These are phyloP conservation scores for Drosophila tripunctata DNA, from an alignment of 2,888 invertebrate genomes.

Conservation along the genomic window DNA sequence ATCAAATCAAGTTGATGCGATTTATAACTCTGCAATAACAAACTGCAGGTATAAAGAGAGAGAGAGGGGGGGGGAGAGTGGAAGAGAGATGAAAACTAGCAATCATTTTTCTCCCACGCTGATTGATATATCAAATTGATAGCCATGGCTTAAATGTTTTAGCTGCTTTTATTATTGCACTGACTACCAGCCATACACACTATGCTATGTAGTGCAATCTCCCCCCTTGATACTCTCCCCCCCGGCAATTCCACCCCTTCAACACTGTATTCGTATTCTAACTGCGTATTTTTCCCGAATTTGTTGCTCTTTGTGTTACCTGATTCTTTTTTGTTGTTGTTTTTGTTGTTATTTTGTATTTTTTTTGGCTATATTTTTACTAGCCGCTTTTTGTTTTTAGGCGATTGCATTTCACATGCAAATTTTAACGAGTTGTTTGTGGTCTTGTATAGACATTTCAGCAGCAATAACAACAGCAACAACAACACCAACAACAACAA, in stretches of 20 bases:
- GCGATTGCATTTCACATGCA: slow-evolving; percentile 75
- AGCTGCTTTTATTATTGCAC: slow-evolving; percentile 37
- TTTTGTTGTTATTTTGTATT: slow-evolving; percentile 5
- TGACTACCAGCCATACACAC: slow-evolving; percentile 1
- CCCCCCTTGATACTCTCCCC: neutral
- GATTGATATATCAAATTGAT: slow-evolving; percentile 78
- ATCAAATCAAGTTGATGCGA: too few species aligned
- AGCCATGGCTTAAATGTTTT: slow-evolving; percentile 55
- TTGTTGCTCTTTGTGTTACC: neutral
- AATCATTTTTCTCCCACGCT: slow-evolving; percentile 56
- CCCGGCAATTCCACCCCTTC: neutral
- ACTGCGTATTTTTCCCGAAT: slow-evolving; percentile 12
- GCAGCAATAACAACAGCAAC: slow-evolving; percentile 25
- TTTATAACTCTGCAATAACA: too few species aligned
- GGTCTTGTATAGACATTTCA: slow-evolving; percentile 61
- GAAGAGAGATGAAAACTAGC: slow-evolving; percentile 10
- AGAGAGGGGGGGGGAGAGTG: neutral
- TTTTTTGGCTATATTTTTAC: slow-evolving; percentile 12
- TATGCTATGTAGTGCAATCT: too few species aligned
- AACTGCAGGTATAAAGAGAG: slow-evolving; percentile 15
- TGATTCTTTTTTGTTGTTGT: too few species aligned
- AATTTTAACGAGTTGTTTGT: slow-evolving; percentile 77
- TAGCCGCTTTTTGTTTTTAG: slow-evolving; percentile 47
- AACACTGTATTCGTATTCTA: slow-evolving; percentile 6
- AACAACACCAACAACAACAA: slow-evolving; percentile 30